phyloP scores from a whole-genome alignment of 2,113 vertebrate genomes.

The Smithornis capensis region DNA sequence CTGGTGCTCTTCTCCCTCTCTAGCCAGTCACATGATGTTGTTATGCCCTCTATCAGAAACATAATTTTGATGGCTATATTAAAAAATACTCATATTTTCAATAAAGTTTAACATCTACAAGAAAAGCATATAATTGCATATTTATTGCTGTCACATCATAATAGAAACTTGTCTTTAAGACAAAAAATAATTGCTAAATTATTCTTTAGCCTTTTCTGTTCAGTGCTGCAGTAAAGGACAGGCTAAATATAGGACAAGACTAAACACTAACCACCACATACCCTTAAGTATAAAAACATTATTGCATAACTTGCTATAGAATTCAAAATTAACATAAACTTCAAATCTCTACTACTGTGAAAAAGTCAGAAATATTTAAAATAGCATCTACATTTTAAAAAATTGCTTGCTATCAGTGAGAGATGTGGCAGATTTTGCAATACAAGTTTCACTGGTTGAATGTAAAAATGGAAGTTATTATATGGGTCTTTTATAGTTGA shows the following conservation, averaged over 20 bases:
- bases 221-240: background rate
- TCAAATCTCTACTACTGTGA: conserved; percentile 10
- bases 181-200: background rate
- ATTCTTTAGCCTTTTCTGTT: background rate
- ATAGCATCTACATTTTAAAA: background rate
- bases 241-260: background rate
- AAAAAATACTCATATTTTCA: background rate
- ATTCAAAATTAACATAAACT: conserved; percentile 32
- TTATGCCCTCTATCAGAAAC: background rate
- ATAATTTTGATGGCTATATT: background rate
- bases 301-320: conserved; percentile 13
- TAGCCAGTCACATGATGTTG: background rate
- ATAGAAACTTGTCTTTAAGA: background rate
- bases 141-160: background rate
- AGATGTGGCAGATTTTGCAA: background rate
- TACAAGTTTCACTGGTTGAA: background rate
- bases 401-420: conserved; percentile 3
- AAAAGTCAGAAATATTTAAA: conserved; percentile 17
- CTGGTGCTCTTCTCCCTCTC: background rate
- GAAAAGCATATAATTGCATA: background rate
- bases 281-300: background rate
- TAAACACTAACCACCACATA: background rate
- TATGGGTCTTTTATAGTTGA: conserved; percentile 1
- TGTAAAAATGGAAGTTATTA: background rate
- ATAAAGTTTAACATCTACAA: background rate